Conservation (phyloP, 2,113 vertebrate genomes). For the Hippocampus comes region DNA sequence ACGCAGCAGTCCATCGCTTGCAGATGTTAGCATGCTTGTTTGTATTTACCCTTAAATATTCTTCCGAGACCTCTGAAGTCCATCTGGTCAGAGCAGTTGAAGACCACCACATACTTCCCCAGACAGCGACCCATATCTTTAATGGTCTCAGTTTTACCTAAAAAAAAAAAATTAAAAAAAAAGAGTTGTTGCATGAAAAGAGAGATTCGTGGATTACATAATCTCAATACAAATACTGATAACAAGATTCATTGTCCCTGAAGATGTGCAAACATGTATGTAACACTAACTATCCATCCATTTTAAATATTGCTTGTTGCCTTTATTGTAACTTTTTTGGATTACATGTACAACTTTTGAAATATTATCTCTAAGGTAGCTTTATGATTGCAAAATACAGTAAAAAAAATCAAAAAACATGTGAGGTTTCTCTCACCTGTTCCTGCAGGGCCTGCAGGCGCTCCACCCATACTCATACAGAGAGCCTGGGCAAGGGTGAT, state of each 20-base stretch:
- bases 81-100: slow-evolving; percentile 99
- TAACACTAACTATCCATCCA: no score
- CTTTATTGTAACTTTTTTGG: no score
- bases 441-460: slow-evolving; percentile 91
- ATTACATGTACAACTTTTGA: neutral
- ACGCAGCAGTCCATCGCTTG: neutral
- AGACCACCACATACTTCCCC: slow-evolving; percentile 96
- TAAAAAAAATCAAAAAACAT: neutral
- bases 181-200: slow-evolving; percentile 9
- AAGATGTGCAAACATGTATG: no score
- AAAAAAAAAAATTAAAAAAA: neutral
- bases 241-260: neutral
- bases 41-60: slow-evolving; percentile 87
- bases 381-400: neutral
- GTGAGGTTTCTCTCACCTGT: slow-evolving; percentile 80
- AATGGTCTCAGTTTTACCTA: slow-evolving; percentile 91
- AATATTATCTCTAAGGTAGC: neutral
- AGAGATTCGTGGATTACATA: neutral
- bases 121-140: slow-evolving; percentile 97
- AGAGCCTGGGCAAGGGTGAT: slow-evolving; percentile 94
- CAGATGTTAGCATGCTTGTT: neutral
- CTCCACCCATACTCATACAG: slow-evolving; percentile 95
- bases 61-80: slow-evolving; percentile 95
- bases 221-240: neutral
- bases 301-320: no score